A percentile compares a stretch with the other conserved stretches of the same genome.
Evolutionary conservation across 2,113 vertebrate species (phyloP).

Genomic region (Corythoichthys haematopterus): DNA sequence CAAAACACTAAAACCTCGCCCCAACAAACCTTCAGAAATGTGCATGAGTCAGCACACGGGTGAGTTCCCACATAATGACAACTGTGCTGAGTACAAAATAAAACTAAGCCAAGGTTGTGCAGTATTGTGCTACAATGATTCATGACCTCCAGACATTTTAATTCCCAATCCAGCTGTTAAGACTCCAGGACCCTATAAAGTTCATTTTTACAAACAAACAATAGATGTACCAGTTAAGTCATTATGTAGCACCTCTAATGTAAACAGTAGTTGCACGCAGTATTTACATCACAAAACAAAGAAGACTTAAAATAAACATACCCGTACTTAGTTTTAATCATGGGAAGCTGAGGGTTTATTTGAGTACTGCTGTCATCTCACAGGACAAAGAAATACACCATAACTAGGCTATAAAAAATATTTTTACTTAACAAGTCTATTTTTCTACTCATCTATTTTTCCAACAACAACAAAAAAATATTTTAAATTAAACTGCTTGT

Average conservation of each 20-base stretch:
- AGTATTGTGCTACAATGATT: neutral
- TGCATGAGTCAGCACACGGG: neutral
- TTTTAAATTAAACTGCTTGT: conserved; percentile 35
- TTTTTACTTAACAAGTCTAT: conserved; percentile 21
- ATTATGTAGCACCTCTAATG: conserved; percentile 5
- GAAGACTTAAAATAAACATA: conserved; percentile 28
- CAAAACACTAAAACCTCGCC: conserved; percentile 5
- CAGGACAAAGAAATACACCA: conserved; percentile 24
- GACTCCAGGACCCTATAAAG: neutral
- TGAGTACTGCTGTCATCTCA: conserved; percentile 30
- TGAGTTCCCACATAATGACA: neutral
- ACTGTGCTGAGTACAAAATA: neutral
- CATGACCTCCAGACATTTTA: conserved; percentile 1
- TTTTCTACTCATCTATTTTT: neutral
- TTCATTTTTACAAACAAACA: conserved; percentile 6
- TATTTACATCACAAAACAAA: conserved; percentile 51
- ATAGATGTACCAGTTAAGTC: conserved; percentile 11
- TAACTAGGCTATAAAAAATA: conserved; percentile 39
- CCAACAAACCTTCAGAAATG: conserved; percentile 17
- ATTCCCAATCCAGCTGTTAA: conserved; percentile 5
- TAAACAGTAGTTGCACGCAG: conserved; percentile 59
- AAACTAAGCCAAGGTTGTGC: conserved; percentile 14
- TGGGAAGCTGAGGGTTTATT: conserved; percentile 19
- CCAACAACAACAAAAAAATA: conserved; percentile 11
- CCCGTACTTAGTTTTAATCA: conserved; percentile 18